phyloP scores from a whole-genome alignment of 1,140 invertebrate species.

The Bactericera cockerelli region DNA sequence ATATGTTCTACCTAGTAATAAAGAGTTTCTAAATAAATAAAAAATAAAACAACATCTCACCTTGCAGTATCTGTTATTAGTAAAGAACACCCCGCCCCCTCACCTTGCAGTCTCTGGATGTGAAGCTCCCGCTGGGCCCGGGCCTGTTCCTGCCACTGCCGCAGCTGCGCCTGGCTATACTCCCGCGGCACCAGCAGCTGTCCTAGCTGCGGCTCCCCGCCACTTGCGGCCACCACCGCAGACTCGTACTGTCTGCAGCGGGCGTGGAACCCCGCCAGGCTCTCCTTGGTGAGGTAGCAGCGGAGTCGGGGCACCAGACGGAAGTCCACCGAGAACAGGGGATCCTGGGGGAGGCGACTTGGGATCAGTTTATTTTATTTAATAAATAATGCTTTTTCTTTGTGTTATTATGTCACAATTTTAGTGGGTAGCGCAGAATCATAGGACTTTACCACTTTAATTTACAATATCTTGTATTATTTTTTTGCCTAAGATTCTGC shows the following conservation, averaged over 20 bases:
- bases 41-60: no score
- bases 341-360: not conserved
- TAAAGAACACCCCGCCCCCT: no score
- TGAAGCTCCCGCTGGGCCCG: not conserved
- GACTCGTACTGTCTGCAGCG: not conserved
- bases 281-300: not conserved
- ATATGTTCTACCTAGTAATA: no score
- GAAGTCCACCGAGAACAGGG: not conserved
- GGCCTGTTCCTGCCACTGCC: conserved; percentile 1
- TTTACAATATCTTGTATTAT: no score
- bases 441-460: no score
- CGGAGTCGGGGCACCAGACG: not conserved
- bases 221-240: not conserved
- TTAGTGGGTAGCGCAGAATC: no score
- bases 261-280: not conserved
- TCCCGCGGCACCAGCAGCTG: not conserved
- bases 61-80: no score
- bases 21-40: no score
- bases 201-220: not conserved
- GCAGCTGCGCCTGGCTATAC: not conserved
- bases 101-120: not conserved
- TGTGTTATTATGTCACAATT: no score
- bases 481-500: no score
- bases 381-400: no score
- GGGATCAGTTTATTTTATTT: no score